Base-by-base conservation (phyloP, 2,113 vertebrate species). In the Dromas ardeola region DNA sequence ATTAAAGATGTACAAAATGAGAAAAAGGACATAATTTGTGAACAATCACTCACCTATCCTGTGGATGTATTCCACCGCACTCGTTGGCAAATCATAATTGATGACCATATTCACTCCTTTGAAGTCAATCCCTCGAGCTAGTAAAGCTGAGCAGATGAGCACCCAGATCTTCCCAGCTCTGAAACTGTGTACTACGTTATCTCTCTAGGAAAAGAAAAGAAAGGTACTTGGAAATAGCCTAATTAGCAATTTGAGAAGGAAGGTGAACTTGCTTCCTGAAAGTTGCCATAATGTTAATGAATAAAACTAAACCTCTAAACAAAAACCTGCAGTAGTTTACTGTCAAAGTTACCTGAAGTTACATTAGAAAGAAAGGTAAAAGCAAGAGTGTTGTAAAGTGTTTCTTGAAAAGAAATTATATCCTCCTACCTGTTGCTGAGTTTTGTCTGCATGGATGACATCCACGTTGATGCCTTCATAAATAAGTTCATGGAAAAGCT, bases 381-480 rank as follows among this genome's bases (percentile, higher is more conserved):
- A 50, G 20, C 30, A 66, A 40, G 34, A 42, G 45, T 5, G 11
- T 10, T 32, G 38, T 25, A 17, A 58, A 49, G 5, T 4, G 14
- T 79, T 76, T 79, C 17, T 72, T 45, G 20, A 50, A 50, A 61
- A 74, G 14, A 63, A 55, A 15, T 65, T 7, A 18, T 27, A 34
- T 50, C 38, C n/a, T 94, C 92, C 38, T 97, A 99, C 99, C 98
- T 99, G 99, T 59, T 99, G 99, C 95, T 99, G 99, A 32, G 99
- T 99, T 96, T 99, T 99, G 70, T 99, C 99, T 43, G 99, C 99
- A 38, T 99, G 99, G 97, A 99, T 99, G 95, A 99, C 98, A 52
- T 99, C 99, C 73, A 99, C 99, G 2, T 99, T 99, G 98, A 99
- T 99, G 70, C 99, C 99, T 97, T 99, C 99, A 0, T 99, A 99